Evolutionary conservation across 2,113 vertebrate genomes (phyloP).

Genomic region (Pelecanoides urinatrix): DNA sequence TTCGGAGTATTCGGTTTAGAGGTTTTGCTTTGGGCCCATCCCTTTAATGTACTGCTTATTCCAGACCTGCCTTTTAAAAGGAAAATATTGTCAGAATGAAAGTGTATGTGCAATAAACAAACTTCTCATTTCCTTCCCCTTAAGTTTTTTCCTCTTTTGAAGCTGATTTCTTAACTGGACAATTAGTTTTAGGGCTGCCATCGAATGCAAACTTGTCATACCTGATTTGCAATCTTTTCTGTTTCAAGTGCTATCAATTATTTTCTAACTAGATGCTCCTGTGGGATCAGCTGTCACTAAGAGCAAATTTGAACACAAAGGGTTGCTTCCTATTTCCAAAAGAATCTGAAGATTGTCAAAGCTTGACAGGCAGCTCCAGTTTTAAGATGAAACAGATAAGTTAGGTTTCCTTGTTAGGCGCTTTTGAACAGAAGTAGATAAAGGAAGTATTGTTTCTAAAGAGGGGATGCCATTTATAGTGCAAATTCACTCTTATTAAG

Average conservation of each 20-base stretch:
- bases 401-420: slow-evolving; percentile 37
- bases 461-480: slow-evolving; percentile 37
- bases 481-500: slow-evolving; percentile 23
- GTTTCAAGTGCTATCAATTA: slow-evolving; percentile 39
- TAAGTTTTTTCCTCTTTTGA: slow-evolving; percentile 22
- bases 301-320: slow-evolving; percentile 62
- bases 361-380: slow-evolving; percentile 47
- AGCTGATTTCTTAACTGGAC: slow-evolving; percentile 32
- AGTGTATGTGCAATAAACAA: slow-evolving; percentile 55
- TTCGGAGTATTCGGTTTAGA: slow-evolving; percentile 33
- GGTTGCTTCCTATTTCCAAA: slow-evolving; percentile 70
- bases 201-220: slow-evolving; percentile 31
- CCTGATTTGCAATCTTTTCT: slow-evolving; percentile 17
- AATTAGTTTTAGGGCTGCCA: slow-evolving; percentile 38
- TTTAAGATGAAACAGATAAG: slow-evolving; percentile 68
- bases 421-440: slow-evolving; percentile 52
- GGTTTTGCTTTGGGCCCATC: slow-evolving; percentile 55
- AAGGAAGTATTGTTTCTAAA: slow-evolving; percentile 49
- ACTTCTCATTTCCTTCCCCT: slow-evolving; percentile 52
- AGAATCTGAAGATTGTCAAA: slow-evolving; percentile 54
- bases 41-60: slow-evolving; percentile 52
- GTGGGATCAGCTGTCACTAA: slow-evolving; percentile 65
- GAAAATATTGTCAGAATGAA: slow-evolving; percentile 58
- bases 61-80: slow-evolving; percentile 51
- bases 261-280: slow-evolving; percentile 57